Conservation (phyloP, 2,113 vertebrate genomes). For the Tetrax tetrax region DNA sequence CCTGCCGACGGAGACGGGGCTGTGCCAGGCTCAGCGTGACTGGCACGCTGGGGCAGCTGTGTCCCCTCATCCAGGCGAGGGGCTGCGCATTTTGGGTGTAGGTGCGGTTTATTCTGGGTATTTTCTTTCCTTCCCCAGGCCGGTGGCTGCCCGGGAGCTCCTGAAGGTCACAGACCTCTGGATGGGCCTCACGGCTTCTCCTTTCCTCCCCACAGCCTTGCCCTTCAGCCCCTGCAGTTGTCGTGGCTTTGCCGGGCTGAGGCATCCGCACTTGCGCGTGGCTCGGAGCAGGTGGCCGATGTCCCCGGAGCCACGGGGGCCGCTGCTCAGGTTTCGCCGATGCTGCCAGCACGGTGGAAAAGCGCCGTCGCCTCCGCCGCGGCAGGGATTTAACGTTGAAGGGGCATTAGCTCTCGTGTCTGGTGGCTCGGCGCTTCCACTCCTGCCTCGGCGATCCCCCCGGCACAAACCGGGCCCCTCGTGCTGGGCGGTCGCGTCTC, state of each 20-base stretch:
- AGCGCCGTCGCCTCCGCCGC: not conserved
- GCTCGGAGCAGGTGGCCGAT: conserved; percentile 19
- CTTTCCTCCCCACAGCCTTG: not conserved
- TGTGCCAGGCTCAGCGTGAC: fast-evolving
- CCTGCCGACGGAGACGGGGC: fast-evolving
- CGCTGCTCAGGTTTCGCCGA: not conserved
- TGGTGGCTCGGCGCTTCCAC: not conserved
- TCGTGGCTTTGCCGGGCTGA: not conserved
- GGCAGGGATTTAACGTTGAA: not conserved
- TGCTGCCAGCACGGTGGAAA: not conserved
- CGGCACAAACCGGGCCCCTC: not conserved
- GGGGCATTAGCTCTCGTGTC: not conserved
- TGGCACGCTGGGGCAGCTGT: fast-evolving
- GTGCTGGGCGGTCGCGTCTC: not conserved
- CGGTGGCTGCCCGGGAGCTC: not conserved
- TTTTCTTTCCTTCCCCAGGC: not conserved
- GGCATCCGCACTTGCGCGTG: conserved; percentile 12
- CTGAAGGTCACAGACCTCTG: conserved; percentile 30
- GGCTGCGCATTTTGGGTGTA: not conserved
- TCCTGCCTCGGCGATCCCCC: not conserved
- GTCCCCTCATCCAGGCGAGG: not conserved
- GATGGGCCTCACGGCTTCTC: not conserved
- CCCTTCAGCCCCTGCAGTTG: conserved; percentile 45
- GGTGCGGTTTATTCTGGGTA: not conserved
- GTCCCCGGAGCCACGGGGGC: not conserved